Evolutionary conservation across 2,797 vertebrate species (phyloP), one percentile per base, ranked within the genome.

Genomic region (Danio albolineatus): DNA sequence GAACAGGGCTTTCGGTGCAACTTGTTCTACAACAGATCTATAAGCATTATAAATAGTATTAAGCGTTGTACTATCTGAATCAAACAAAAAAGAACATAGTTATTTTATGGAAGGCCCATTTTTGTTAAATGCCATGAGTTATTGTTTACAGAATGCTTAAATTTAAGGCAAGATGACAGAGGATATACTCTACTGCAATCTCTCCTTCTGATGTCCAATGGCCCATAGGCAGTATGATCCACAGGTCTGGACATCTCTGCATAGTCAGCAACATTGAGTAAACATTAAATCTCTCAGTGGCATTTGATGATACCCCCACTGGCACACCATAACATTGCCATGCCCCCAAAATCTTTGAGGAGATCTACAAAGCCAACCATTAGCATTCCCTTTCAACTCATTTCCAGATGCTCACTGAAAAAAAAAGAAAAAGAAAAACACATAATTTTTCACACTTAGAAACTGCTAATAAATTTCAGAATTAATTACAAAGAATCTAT

Each of bases 211-310:
- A 70, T 9, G 53, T 64, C 71, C 43, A 57, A 62, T 70, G 28
- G 5, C 51, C 66, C 76, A 38, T 38, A 73, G 60, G 48, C 53
- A 53, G 8, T 62, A 49, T 66, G 10, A 64, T 73, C 59, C 54
- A 17, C 12, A 59, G 57, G 6, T 12, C 57, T 59, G 57, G 39
- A 5, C 57, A 71, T 59, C 19, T 51, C n/a, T 71, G 48, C 61
- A 71, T 80, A 54, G 41, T 54, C 13, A 49, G 6, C 56, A 12
- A 77, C 73, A 72, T 56, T 79, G 49, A 72, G 16, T 43, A 65
- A 57, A 39, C 69, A 28, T 21, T 21, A 80, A 49, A 70, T 69
- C 8, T 80, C 49, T 72, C 51, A 17, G 13, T 79, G 76, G n/a
- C 65, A 72, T 79, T 76, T 84, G 54, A 73, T 21, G 51, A 66